A percentile compares a stretch with the other conserved stretches of the same genome.
Evolutionary conservation across 2,797 vertebrate genomes (phyloP).

Genomic region (Morus bassanus): DNA sequence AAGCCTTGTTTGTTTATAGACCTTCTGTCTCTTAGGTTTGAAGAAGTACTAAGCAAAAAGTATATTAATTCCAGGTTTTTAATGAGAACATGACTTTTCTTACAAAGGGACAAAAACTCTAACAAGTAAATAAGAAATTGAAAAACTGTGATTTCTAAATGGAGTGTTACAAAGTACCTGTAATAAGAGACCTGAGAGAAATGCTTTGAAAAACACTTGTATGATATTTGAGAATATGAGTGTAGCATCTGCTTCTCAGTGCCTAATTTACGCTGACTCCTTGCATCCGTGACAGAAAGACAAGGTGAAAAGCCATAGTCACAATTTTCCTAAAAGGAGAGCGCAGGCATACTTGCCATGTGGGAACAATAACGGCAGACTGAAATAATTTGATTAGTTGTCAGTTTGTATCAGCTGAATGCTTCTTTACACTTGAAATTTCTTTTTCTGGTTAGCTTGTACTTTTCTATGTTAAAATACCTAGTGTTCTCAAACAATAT

Average conservation of each 20-base stretch:
- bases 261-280: neutral
- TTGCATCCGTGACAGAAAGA: neutral
- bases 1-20: neutral
- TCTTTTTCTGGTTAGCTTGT: neutral
- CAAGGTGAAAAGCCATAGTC: neutral
- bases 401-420: neutral
- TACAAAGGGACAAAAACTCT: neutral
- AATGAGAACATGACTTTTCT: neutral
- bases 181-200: neutral
- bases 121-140: neutral
- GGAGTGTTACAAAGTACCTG: neutral
- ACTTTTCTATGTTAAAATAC: neutral
- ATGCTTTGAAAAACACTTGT: neutral
- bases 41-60: neutral
- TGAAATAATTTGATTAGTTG: neutral
- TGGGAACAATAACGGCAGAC: neutral
- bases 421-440: neutral
- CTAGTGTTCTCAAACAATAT: neutral
- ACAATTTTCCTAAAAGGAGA: neutral
- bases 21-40: neutral
- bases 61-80: neutral
- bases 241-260: neutral
- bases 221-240: neutral
- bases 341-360: neutral
- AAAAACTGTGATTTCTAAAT: neutral